Percentiles rank a stretch among this genome's conserved stretches.
phyloP scores from a whole-genome alignment of 2,113 vertebrate genomes.

The Verasper variegatus region DNA sequence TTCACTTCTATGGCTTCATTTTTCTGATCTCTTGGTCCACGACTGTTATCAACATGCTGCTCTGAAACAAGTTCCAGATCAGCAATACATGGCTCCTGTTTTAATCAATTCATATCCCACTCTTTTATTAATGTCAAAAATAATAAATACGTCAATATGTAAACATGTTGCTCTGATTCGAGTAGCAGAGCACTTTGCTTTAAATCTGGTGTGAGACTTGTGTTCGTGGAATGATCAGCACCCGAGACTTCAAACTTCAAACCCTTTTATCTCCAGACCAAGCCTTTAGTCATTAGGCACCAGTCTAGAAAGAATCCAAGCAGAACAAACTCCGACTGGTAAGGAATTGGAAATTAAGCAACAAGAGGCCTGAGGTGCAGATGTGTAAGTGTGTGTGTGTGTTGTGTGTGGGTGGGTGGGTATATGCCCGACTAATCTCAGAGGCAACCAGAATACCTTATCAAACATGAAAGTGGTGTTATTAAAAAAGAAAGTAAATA shows the following conservation, averaged over 20 bases:
- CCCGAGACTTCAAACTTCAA: constrained; percentile 1
- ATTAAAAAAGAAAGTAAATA: background rate
- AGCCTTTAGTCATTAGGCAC: constrained; percentile 8
- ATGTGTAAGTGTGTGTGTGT: background rate
- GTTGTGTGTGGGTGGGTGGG: background rate
- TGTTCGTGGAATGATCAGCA: constrained; percentile 15
- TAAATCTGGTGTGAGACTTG: background rate
- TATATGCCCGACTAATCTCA: constrained; percentile 6
- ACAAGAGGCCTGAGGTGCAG: background rate
- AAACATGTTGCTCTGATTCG: background rate
- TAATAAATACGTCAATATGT: background rate
- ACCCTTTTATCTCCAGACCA: constrained; percentile 28
- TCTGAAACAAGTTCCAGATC: background rate
- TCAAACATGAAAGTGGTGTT: background rate
- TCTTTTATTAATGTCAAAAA: too few relatives aligned
- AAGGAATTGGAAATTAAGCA: constrained; percentile 18
- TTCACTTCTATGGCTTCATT: background rate
- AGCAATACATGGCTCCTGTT: background rate
- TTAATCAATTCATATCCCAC: too few relatives aligned
- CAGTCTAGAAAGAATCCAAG: constrained; percentile 15
- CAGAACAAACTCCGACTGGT: constrained; percentile 6
- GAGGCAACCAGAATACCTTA: constrained; percentile 3
- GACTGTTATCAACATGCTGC: too few relatives aligned
- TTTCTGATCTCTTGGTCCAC: background rate
- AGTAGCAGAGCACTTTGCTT: constrained; percentile 1